phyloP scores from a whole-genome alignment of 1,140 invertebrate genomes.

The Tetramorium parvispinum region DNA sequence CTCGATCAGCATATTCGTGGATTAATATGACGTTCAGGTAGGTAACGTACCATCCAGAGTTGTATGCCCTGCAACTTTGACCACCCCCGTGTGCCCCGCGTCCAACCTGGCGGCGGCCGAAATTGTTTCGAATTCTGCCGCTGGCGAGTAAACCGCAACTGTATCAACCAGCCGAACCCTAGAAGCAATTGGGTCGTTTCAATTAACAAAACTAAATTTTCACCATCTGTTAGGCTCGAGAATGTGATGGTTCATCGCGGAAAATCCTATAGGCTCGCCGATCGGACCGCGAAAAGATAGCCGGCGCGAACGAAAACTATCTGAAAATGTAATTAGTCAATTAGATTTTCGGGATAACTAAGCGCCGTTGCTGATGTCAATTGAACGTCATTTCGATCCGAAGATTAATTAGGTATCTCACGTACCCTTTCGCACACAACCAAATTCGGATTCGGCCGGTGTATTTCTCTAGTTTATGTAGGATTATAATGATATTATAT shows the following conservation, averaged over 20 bases:
- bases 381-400: constrained; percentile 17
- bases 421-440: too few species aligned
- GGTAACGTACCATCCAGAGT: constrained; percentile 47
- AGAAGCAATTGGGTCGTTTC: constrained; percentile 69
- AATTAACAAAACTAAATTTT: constrained; percentile 74
- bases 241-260: constrained; percentile 56
- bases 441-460: background rate
- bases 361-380: background rate
- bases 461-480: background rate
- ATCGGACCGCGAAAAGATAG: constrained; percentile 44
- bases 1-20: constrained; percentile 62
- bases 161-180: constrained; percentile 61
- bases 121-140: constrained; percentile 53
- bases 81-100: background rate
- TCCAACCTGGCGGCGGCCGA: constrained; percentile 18
- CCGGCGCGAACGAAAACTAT: constrained; percentile 25
- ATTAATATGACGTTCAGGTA: constrained; percentile 61
- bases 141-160: constrained; percentile 34
- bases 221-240: constrained; percentile 64
- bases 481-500: background rate
- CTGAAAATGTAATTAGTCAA: constrained; percentile 64
- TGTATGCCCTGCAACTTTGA: constrained; percentile 45
- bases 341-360: constrained; percentile 61
- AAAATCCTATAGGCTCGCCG: constrained; percentile 44
- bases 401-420: constrained; percentile 57